These are phyloP conservation scores for Siniperca chuatsi DNA, from an alignment of 2,113 vertebrate genomes.

Conservation along the genomic window DNA sequence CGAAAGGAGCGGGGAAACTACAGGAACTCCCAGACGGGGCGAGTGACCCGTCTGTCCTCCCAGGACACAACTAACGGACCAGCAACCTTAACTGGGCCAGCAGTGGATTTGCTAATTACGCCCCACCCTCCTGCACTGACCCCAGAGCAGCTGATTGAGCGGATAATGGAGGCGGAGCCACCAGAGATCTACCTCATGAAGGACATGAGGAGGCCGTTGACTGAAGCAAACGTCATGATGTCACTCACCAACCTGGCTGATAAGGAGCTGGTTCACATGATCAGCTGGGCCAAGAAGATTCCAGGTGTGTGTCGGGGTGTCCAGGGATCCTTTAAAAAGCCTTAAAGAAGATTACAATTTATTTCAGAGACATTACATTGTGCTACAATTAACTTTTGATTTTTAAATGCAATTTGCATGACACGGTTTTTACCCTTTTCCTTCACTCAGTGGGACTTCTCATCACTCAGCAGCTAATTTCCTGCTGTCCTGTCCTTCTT, in stretches of 20 bases:
- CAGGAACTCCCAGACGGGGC: constrained; percentile 76
- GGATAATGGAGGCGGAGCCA: constrained; percentile 92
- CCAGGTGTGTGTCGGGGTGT: constrained; percentile 83
- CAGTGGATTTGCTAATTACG: constrained; percentile 44
- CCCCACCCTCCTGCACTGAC: constrained; percentile 77
- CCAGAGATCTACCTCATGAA: constrained; percentile 91
- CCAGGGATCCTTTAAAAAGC: not conserved
- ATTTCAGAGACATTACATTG: not conserved
- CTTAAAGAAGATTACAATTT: not conserved
- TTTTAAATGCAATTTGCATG: no score
- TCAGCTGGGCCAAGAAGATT: constrained; percentile 98
- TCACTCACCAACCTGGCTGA: constrained; percentile 96
- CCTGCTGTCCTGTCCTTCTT: no score
- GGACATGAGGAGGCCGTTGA: constrained; percentile 90
- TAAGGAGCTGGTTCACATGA: constrained; percentile 98
- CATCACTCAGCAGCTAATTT: no score
- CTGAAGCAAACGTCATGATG: constrained; percentile 96
- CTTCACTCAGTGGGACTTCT: no score
- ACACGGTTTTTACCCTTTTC: no score
- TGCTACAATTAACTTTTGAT: no score
- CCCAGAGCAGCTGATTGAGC: constrained; percentile 91
- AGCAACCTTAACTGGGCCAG: constrained; percentile 53
- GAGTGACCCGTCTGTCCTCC: constrained; percentile 80
- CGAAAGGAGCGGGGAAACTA: constrained; percentile 80
- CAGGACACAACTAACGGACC: constrained; percentile 66